A percentile compares a stretch with the other conserved stretches of the same genome.
phyloP scores from a whole-genome alignment of 2,888 invertebrate genomes.

The Taenaris catops region DNA sequence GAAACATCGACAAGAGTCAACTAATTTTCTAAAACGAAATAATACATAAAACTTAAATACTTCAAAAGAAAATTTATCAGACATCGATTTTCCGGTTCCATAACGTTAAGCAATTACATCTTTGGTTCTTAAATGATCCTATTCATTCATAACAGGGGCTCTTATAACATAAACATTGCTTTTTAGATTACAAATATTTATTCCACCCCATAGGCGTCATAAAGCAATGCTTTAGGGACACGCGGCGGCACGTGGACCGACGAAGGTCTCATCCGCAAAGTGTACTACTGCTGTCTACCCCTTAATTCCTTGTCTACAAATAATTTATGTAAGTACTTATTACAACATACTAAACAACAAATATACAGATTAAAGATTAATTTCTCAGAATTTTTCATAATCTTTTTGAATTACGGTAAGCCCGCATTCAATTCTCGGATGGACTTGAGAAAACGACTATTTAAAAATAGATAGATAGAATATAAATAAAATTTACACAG shows the following conservation, averaged over 20 bases:
- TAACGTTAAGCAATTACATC: conserved; percentile 20
- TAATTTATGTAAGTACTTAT: too few relatives aligned
- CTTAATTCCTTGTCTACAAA: too few relatives aligned
- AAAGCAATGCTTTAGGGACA: conserved; percentile 34
- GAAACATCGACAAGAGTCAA: too few relatives aligned
- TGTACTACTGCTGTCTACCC: conserved; percentile 24
- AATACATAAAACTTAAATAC: conserved; percentile 1
- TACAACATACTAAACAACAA: too few relatives aligned
- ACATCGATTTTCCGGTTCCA: conserved; percentile 23
- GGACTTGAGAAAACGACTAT: too few relatives aligned
- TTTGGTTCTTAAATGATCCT: conserved; percentile 29
- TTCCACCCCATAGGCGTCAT: conserved; percentile 33
- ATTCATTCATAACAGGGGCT: conserved; percentile 39
- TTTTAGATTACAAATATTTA: conserved; percentile 59
- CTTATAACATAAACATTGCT: conserved; percentile 44
- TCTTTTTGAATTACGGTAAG: too few relatives aligned
- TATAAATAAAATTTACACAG: too few relatives aligned
- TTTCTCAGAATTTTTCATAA: too few relatives aligned
- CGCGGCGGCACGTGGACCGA: conserved; percentile 56
- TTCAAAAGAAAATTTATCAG: conserved; percentile 17
- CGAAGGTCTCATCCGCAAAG: conserved; percentile 20
- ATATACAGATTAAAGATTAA: too few relatives aligned
- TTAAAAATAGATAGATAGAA: too few relatives aligned
- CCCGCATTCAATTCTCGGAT: too few relatives aligned
- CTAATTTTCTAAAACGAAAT: too few relatives aligned